Evolutionary conservation across 2,888 invertebrate species (phyloP).

Genomic region (Dolichopus griseipennis): DNA sequence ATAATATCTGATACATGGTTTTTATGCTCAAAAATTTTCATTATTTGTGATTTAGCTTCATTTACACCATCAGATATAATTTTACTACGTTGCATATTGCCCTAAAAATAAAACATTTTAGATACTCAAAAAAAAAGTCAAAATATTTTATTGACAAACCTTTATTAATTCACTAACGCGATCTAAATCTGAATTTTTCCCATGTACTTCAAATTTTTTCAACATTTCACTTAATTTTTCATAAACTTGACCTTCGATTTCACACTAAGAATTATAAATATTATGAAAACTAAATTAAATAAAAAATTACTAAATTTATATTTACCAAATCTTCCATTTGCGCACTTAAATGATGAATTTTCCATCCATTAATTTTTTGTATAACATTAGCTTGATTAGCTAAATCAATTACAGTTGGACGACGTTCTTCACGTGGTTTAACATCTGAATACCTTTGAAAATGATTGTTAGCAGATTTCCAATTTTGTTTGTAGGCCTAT

Average conservation of each 20-base stretch:
- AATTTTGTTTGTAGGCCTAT: conserved; percentile 57
- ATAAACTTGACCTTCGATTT: conserved; percentile 47
- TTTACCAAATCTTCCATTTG: conserved; percentile 87
- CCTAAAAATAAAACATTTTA: conserved; percentile 49
- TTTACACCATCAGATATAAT: conserved; percentile 85
- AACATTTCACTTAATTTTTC: conserved; percentile 37
- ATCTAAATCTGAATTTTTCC: conserved; percentile 45
- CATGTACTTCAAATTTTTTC: conserved; percentile 44
- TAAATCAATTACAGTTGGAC: conserved; percentile 77
- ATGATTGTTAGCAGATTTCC: conserved; percentile 68
- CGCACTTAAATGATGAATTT: conserved; percentile 80
- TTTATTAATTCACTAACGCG: conserved; percentile 55
- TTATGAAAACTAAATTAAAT: background rate
- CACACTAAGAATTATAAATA: conserved; percentile 41
- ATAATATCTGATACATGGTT: conserved; percentile 82
- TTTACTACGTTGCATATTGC: conserved; percentile 89
- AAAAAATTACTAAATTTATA: background rate
- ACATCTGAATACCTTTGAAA: conserved; percentile 72
- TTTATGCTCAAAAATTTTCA: conserved; percentile 87
- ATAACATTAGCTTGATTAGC: conserved; percentile 80
- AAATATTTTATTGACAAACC: conserved; percentile 38
- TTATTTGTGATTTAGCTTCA: conserved; percentile 79
- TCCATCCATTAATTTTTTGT: conserved; percentile 90
- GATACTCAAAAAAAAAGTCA: conserved; percentile 13
- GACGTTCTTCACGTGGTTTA: conserved; percentile 75